Evolutionary conservation across 1,140 invertebrate species (phyloP).

Genomic region (Cydia fagiglandana): DNA sequence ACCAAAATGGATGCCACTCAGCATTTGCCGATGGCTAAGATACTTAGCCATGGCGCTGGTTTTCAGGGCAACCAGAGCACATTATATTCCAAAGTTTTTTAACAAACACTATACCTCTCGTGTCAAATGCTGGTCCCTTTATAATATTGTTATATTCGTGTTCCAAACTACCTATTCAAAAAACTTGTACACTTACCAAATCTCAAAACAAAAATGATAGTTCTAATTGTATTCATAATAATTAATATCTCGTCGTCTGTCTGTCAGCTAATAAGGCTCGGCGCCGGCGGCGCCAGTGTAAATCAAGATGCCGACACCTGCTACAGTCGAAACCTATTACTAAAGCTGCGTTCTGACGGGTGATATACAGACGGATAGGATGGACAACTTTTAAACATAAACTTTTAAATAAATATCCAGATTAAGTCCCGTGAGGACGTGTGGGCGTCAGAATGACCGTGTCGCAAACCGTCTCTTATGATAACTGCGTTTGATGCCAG

Average conservation of each 20-base stretch:
- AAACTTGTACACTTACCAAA: background rate
- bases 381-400: background rate
- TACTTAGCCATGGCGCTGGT: too few species aligned
- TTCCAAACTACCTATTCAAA: too few species aligned
- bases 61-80: too few species aligned
- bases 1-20: too few species aligned
- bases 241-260: background rate
- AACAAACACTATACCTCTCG: too few species aligned
- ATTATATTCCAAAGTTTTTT: too few species aligned
- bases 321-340: conserved; percentile 65
- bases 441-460: too few species aligned
- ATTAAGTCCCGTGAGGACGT: too few species aligned
- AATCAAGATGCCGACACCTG: conserved; percentile 61
- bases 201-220: background rate
- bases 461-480: too few species aligned
- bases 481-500: background rate
- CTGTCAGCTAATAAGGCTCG: conserved; percentile 34
- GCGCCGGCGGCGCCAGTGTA: conserved; percentile 46
- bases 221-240: background rate
- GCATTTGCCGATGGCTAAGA: too few species aligned
- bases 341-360: conserved; percentile 53
- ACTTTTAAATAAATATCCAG: background rate
- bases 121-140: too few species aligned
- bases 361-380: conserved; percentile 45
- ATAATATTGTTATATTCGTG: too few species aligned